Evolutionary conservation across 2,113 vertebrate species (phyloP).

Genomic region (Sula dactylatra): DNA sequence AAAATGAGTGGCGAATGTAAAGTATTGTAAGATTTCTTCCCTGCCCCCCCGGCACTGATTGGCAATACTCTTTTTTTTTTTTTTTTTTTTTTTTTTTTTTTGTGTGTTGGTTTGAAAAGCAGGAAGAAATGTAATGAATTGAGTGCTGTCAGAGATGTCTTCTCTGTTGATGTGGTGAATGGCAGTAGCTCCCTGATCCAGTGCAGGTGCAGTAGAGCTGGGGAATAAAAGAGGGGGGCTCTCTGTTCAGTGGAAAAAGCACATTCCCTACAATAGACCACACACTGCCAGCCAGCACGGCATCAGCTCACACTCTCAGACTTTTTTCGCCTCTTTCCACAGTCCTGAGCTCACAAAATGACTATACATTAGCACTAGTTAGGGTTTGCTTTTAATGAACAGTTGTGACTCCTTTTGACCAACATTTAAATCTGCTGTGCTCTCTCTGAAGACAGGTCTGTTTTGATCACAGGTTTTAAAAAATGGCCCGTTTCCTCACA

Average conservation of each 20-base stretch:
- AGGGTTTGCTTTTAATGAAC: slow-evolving; percentile 77
- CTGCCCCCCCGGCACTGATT: slow-evolving; percentile 63
- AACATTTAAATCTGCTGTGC: slow-evolving; percentile 72
- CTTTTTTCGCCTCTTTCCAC: slow-evolving; percentile 69
- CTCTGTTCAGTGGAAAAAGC: slow-evolving; percentile 82
- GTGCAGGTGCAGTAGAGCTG: slow-evolving; percentile 93
- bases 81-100: neutral
- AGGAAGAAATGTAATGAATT: slow-evolving; percentile 89
- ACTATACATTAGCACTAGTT: slow-evolving; percentile 77
- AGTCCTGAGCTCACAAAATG: slow-evolving; percentile 81
- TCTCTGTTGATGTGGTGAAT: slow-evolving; percentile 89
- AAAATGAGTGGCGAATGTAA: slow-evolving; percentile 72
- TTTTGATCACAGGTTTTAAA: slow-evolving; percentile 66
- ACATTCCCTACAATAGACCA: slow-evolving; percentile 92
- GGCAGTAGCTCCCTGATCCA: slow-evolving; percentile 90
- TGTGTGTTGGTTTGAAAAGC: slow-evolving; percentile 81
- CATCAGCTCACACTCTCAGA: slow-evolving; percentile 85
- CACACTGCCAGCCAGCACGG: slow-evolving; percentile 97
- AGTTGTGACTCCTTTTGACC: slow-evolving; percentile 75
- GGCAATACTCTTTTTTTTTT: slow-evolving; percentile 68
- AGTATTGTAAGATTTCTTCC: slow-evolving; percentile 74
- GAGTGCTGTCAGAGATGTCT: slow-evolving; percentile 90
- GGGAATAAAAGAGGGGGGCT: slow-evolving; percentile 73
- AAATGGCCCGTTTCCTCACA: slow-evolving; percentile 28
- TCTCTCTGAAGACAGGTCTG: slow-evolving; percentile 51